Evolutionary conservation across 2,888 invertebrate genomes (phyloP).

Genomic region (Leucophenga montana): DNA sequence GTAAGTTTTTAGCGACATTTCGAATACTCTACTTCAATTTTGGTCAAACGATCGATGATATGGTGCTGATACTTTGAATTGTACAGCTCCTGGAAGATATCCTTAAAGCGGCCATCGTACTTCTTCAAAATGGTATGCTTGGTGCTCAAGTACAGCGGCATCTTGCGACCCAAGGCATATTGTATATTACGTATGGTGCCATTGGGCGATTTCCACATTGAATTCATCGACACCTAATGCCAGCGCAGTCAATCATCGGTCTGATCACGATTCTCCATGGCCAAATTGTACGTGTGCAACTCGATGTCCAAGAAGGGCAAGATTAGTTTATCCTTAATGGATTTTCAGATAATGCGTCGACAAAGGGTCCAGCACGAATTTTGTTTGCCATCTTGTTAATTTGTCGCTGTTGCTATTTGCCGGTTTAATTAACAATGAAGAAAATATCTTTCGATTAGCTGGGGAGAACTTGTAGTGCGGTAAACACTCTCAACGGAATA

Average conservation of each 20-base stretch:
- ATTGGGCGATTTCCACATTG: slow-evolving; percentile 94
- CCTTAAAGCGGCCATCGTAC: slow-evolving; percentile 97
- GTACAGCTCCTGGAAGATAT: slow-evolving; percentile 97
- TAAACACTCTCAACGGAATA: slow-evolving; percentile 54
- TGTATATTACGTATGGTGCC: slow-evolving; percentile 92
- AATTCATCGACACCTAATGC: slow-evolving; percentile 96
- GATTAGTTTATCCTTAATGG: slow-evolving; percentile 97
- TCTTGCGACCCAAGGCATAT: slow-evolving; percentile 87
- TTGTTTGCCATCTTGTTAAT: slow-evolving; percentile 74
- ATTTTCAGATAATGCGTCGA: slow-evolving; percentile 98
- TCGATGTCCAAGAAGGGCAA: slow-evolving; percentile 96
- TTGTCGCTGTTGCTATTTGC: slow-evolving; percentile 32
- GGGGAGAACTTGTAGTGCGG: slow-evolving; percentile 42
- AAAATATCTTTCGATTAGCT: not conserved
- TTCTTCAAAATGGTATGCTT: slow-evolving; percentile 97
- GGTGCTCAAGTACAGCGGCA: slow-evolving; percentile 94
- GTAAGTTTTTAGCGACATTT: too few relatives aligned
- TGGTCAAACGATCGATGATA: too few relatives aligned
- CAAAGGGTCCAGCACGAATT: slow-evolving; percentile 89
- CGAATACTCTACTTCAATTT: too few relatives aligned
- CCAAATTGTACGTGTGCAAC: slow-evolving; percentile 93
- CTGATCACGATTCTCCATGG: slow-evolving; percentile 94
- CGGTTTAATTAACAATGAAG: slow-evolving; percentile 39
- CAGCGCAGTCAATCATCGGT: slow-evolving; percentile 98
- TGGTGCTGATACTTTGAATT: slow-evolving; percentile 91